phyloP scores from a whole-genome alignment of 2,113 vertebrate species.

The Nanger granti region DNA sequence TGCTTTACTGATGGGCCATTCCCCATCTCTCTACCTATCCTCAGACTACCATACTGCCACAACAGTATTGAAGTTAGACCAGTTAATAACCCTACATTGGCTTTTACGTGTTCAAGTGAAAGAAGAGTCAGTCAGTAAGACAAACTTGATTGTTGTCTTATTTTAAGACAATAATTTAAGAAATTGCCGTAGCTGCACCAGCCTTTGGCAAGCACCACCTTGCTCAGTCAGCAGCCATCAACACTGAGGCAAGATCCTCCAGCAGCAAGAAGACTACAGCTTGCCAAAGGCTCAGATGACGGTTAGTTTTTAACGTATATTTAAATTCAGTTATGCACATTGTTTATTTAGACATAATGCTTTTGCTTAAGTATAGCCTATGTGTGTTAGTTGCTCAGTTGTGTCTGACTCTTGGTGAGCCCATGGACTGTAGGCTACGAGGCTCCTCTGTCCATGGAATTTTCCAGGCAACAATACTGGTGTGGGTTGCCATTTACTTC shows the following conservation, averaged over 20 bases:
- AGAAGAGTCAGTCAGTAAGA: background rate
- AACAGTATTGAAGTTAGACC: background rate
- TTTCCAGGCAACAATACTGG: background rate
- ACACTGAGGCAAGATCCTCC: background rate
- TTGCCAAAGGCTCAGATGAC: background rate
- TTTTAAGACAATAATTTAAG: background rate
- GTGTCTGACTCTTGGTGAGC: background rate
- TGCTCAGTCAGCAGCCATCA: background rate
- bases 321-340: background rate
- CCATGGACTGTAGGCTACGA: background rate
- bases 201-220: background rate
- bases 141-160: background rate
- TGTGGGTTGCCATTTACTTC: background rate
- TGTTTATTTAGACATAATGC: background rate
- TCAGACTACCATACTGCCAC: background rate
- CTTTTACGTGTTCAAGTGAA: background rate
- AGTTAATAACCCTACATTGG: background rate
- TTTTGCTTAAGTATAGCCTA: background rate
- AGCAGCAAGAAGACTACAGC: background rate
- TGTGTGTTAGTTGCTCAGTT: background rate
- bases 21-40: background rate
- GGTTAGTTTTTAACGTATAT: background rate
- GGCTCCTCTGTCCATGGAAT: background rate
- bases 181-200: background rate
- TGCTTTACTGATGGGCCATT: background rate